These are phyloP conservation scores for Eupithecia dodoneata DNA, from an alignment of 2,888 invertebrate species.

Conservation along the genomic window DNA sequence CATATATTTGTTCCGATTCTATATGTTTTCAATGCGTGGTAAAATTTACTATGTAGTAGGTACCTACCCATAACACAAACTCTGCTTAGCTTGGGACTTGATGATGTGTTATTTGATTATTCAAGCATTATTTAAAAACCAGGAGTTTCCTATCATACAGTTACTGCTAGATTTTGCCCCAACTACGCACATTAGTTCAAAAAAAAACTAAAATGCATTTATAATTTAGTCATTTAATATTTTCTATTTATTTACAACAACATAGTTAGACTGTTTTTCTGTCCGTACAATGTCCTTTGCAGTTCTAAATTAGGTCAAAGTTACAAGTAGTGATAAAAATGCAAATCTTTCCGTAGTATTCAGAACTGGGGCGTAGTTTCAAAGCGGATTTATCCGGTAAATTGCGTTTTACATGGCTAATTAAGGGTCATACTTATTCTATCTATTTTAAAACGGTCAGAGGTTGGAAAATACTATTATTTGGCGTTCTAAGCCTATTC, in stretches of 20 bases:
- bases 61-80: not conserved
- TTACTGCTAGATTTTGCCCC: not conserved
- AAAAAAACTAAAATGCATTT: too few relatives aligned
- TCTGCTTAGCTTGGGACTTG: too few relatives aligned
- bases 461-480: not conserved
- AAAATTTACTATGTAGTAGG: not conserved
- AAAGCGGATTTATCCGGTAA: slow-evolving; percentile 32
- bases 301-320: slow-evolving; percentile 73
- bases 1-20: not conserved
- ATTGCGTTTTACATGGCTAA: slow-evolving; percentile 14
- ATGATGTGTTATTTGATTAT: not conserved
- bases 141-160: not conserved
- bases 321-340: slow-evolving; percentile 55
- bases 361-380: slow-evolving; percentile 30
- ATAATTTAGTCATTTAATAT: too few relatives aligned
- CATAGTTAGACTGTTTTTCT: slow-evolving; percentile 33
- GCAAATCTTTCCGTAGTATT: slow-evolving; percentile 34
- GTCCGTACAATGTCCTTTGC: slow-evolving; percentile 63
- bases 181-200: not conserved
- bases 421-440: slow-evolving; percentile 19
- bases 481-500: not conserved
- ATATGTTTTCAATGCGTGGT: not conserved
- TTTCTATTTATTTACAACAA: too few relatives aligned
- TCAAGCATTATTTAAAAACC: not conserved
- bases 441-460: not conserved